Evolutionary conservation across 2,797 vertebrate genomes (phyloP), one percentile per base, ranked within the genome.

Genomic region (Emydoidea blandingii): DNA sequence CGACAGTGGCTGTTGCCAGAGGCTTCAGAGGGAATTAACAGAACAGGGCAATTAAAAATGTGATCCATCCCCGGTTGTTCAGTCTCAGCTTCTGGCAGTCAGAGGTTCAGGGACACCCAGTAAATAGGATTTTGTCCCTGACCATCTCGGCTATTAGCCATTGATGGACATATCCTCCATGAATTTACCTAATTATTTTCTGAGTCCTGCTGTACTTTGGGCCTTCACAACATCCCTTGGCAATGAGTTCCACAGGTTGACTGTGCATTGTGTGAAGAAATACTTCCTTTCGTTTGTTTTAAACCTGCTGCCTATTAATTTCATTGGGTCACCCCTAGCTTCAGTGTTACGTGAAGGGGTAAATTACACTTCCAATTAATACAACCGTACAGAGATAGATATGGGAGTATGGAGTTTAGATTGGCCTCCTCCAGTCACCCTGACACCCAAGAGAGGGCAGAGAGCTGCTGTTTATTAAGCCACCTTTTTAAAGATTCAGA

Each of bases 401-500:
- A 50, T 12, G 3, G 44, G 4, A 47, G 78, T 41, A 41, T 12
- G 21, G 25, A 57, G 47, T 49, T 84, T 8, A 23, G 68, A 10
- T 2, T 1, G 12, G 9, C 4, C 1, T 49, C 12, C 84, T n/a
- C 19, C 65, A 18, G 29, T 54, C 18, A 27, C 50, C 44, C 4
- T 0, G 4, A 25, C 47, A 50, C 53, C 27, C 53, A 57, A 18
- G 27, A 11, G 14, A 49, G 9, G 74, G 29, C 47, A 79, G 18
- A 79, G 5, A 79, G 47, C 4, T 0, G 1, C n/a, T 12, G 8
- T 47, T 1, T 10, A 2, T 1, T 41, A 4, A 56, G 11, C 4
- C 9, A 3, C 0, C 0, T 25, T 15, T 4, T 5, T 3, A 53
- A 57, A 57, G 7, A 11, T 9, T 83, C 76, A 65, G n/a, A 3